A percentile compares a stretch with the other conserved stretches of the same genome.
Evolutionary conservation across 2,113 vertebrate genomes (phyloP).

Genomic region (Gallinago undulata): DNA sequence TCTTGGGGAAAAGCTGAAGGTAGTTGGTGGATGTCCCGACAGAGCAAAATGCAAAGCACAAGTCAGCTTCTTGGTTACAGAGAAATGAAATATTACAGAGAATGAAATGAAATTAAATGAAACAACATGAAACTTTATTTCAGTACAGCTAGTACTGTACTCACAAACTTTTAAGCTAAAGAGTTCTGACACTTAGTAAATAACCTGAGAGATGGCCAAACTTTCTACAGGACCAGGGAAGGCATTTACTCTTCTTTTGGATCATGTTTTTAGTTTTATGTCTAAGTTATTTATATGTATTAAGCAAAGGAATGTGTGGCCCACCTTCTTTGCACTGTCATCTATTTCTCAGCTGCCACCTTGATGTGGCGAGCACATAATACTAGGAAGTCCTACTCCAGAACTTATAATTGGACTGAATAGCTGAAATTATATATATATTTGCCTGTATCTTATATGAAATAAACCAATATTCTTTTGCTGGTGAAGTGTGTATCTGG

Average conservation of each 20-base stretch:
- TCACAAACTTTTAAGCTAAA: neutral
- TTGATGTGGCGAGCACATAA: neutral
- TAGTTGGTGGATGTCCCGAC: neutral
- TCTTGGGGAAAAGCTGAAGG: neutral
- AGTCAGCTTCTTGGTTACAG: neutral
- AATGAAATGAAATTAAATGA: neutral
- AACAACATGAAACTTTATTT: neutral
- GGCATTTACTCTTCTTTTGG: neutral
- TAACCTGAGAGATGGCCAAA: neutral
- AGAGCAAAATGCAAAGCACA: neutral
- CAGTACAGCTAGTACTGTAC: neutral
- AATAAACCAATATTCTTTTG: neutral
- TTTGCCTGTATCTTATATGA: neutral
- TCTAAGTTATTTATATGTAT: neutral
- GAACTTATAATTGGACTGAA: neutral
- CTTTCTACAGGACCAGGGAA: neutral
- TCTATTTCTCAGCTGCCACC: neutral
- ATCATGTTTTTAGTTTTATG: neutral
- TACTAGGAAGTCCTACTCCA: neutral
- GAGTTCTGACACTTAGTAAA: neutral
- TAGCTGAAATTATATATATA: neutral
- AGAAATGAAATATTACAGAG: neutral
- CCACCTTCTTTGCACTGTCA: neutral
- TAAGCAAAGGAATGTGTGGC: neutral
- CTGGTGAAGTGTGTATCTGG: neutral